These are phyloP conservation scores for Plagiodera versicolora DNA, from an alignment of 2,888 invertebrate species.

Conservation along the genomic window DNA sequence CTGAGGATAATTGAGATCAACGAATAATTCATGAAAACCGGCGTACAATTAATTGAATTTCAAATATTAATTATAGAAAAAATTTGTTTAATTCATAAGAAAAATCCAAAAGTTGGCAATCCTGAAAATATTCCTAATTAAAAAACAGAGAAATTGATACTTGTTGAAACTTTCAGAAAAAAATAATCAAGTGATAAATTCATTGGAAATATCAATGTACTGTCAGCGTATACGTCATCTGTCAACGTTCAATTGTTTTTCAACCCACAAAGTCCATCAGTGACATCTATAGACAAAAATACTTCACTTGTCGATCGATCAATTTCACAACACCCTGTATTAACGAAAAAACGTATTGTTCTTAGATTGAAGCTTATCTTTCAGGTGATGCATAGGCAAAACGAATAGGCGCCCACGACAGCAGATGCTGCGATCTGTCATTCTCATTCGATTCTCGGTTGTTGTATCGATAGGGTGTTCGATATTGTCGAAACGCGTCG, in stretches of 20 bases:
- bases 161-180: no score
- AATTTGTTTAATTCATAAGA: slow-evolving; percentile 7
- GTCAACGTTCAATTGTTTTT: no score
- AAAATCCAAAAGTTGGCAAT: no score
- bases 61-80: slow-evolving; percentile 20
- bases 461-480: background rate
- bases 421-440: background rate
- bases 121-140: no score
- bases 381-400: background rate
- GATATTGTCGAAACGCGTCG: background rate
- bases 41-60: slow-evolving; percentile 17
- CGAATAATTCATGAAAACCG: background rate
- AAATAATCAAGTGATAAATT: no score
- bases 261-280: no score
- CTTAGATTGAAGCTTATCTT: background rate
- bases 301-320: no score
- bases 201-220: no score
- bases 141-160: no score
- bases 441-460: background rate
- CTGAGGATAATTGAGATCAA: background rate
- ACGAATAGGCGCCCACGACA: background rate
- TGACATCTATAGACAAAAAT: no score
- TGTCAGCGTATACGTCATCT: no score
- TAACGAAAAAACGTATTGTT: background rate
- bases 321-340: no score